Evolutionary conservation across 1,140 invertebrate species (phyloP), one percentile per base, ranked within the genome.

Genomic region (Platorchestia sp.): DNA sequence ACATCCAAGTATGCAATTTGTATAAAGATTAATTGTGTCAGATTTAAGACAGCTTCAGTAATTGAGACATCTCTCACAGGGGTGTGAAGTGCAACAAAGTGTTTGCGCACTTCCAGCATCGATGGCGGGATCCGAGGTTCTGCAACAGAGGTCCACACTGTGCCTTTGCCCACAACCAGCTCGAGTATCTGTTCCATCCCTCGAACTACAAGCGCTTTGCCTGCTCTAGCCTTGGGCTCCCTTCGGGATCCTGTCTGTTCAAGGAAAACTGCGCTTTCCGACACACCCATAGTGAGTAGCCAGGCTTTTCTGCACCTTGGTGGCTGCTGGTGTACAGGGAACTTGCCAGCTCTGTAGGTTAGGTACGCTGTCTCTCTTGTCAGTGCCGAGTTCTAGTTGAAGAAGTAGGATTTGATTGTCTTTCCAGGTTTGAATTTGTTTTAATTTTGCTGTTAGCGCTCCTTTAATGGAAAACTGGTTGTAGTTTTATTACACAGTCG

Each of bases 121-220:
- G 91, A 22, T 93, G 91, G 91, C 43, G 91, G 44, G 91, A 93
- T 0, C 36, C 36, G 43, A 45, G 44, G 40, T 93, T 6, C 45
- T 93, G 91, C 44, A 27, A 45, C 45, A 7, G 44, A 45, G 91
- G 91, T 36, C 0, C 36, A 40, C 91, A 36, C 91, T 93, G 91
- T 40, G 40, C 41, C 10, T 93, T 93, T 41, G 91, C 91, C 36
- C 91, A 93, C 91, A 93, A 93, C 91, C 91, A 93, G 40, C 91
- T 93, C 44, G 91, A 93, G 91, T 93, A 45, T 40, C 91, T 93
- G 41, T 93, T 93, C 91, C 91, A 93, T 44, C 91, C 91, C 22
- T 45, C 91, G 10, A 93, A 93, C 91, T 93, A 93, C 91, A 93
- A 93, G 91, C 91, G 91, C 36, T 93, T 44, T n/a, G 41, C 36